Evolutionary conservation across 1,140 invertebrate genomes (phyloP).

Genomic region (Lasioglossum baleicum): DNA sequence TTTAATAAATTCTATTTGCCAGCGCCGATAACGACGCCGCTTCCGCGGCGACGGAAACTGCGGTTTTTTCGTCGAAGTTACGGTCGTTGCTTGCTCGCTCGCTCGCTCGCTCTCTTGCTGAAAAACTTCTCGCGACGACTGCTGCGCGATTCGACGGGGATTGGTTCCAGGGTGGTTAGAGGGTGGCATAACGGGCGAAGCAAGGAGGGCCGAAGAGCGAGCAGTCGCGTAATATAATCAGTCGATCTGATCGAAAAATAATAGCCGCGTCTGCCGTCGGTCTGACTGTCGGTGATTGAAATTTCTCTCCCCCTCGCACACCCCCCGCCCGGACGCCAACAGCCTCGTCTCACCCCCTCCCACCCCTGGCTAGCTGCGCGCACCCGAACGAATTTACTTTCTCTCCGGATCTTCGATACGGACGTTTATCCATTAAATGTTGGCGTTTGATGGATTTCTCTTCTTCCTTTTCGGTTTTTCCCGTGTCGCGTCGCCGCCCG

Average conservation of each 20-base stretch:
- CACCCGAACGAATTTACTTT: conserved; percentile 60
- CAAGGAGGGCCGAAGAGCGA: conserved; percentile 37
- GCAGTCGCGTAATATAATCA: conserved; percentile 76
- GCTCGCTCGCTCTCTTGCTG: too few species aligned
- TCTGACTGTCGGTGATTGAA: conserved; percentile 72
- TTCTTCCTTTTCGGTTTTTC: conserved; percentile 6
- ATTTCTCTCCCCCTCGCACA: conserved; percentile 62
- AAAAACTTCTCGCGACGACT: conserved; percentile 23
- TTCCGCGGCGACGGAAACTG: conserved; percentile 29
- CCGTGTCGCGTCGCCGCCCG: background rate
- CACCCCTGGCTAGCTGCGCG: background rate
- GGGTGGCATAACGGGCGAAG: background rate
- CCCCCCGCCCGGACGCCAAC: background rate
- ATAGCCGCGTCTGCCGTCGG: conserved; percentile 69
- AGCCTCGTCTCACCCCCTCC: background rate
- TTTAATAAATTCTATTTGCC: conserved; percentile 47
- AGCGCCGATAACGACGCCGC: conserved; percentile 32
- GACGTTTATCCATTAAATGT: conserved; percentile 55
- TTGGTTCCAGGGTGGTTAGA: background rate
- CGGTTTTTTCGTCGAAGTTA: conserved; percentile 18
- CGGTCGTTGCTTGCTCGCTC: background rate
- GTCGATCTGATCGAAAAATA: conserved; percentile 79
- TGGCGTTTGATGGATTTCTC: conserved; percentile 50
- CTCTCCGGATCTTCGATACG: conserved; percentile 47
- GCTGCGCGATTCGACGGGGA: background rate